Evolutionary conservation across 2,888 invertebrate genomes (phyloP).

Genomic region (Catonia carolina): DNA sequence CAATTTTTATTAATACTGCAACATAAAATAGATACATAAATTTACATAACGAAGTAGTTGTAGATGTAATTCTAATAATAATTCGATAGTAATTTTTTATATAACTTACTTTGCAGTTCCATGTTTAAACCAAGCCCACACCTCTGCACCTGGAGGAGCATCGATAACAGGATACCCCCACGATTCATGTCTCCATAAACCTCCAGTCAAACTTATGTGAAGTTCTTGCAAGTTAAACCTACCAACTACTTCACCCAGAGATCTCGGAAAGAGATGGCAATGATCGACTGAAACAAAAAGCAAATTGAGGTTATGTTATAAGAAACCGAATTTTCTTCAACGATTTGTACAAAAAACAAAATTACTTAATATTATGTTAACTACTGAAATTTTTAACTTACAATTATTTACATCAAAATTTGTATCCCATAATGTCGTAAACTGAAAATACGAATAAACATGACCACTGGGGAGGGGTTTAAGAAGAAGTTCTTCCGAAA

Average conservation of each 20-base stretch:
- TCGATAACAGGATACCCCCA: constrained; percentile 93
- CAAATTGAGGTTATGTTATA: not conserved
- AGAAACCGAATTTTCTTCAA: not conserved
- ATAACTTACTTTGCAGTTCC: constrained; percentile 47
- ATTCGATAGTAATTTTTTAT: not conserved
- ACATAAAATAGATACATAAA: constrained; percentile 24
- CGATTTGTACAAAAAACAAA: not conserved
- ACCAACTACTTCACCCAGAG: constrained; percentile 79
- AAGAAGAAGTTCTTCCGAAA: constrained; percentile 80
- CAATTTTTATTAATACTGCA: constrained; percentile 73
- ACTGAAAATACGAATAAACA: constrained; percentile 86
- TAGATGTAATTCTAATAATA: not conserved
- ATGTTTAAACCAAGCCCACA: constrained; percentile 85
- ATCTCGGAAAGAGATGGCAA: constrained; percentile 79
- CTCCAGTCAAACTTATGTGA: constrained; percentile 86
- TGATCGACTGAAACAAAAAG: constrained; percentile 48
- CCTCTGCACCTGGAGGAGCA: constrained; percentile 88
- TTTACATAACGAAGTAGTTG: too few relatives aligned
- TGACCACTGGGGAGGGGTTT: constrained; percentile 78
- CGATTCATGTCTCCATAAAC: constrained; percentile 84
- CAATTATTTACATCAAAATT: constrained; percentile 51
- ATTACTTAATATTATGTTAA: constrained; percentile 1
- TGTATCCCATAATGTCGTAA: constrained; percentile 69
- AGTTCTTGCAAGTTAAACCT: constrained; percentile 82
- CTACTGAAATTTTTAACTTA: constrained; percentile 44